A percentile compares a stretch with the other conserved stretches of the same genome.
phyloP scores from a whole-genome alignment of 2,113 vertebrate genomes.

The Oceanites oceanicus region DNA sequence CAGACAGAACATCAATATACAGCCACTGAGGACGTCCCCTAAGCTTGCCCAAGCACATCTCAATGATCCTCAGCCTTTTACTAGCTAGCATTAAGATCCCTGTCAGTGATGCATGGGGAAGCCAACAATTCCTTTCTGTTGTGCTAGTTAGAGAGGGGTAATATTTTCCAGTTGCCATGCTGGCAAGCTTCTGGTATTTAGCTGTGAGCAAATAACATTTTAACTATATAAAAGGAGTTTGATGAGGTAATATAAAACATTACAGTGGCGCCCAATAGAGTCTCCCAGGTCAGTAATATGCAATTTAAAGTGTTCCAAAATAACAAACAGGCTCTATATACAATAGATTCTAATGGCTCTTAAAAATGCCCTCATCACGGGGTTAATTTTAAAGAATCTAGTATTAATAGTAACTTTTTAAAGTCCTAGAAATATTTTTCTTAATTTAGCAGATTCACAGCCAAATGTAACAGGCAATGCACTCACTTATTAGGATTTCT shows the following conservation, averaged over 20 bases:
- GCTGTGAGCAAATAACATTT: constrained; percentile 55
- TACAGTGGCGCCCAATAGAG: constrained; percentile 23
- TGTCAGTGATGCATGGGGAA: neutral
- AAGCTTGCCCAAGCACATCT: neutral
- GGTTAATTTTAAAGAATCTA: constrained; percentile 1
- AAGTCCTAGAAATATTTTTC: neutral
- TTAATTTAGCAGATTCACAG: neutral
- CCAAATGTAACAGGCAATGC: neutral
- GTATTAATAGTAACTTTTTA: neutral
- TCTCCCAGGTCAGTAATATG: constrained; percentile 33
- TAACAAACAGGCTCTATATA: constrained; percentile 35
- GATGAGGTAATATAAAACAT: constrained; percentile 65
- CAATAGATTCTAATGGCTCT: neutral
- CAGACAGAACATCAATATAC: neutral
- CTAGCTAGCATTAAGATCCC: neutral
- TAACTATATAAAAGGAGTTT: constrained; percentile 53
- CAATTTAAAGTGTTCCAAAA: constrained; percentile 49
- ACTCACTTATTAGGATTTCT: neutral
- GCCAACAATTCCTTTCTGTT: neutral
- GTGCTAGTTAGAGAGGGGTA: neutral
- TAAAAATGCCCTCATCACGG: neutral
- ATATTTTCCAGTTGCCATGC: constrained; percentile 43
- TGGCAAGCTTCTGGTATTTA: constrained; percentile 45
- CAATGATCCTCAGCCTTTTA: neutral
- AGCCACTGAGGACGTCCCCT: neutral